Conservation (phyloP, 1,140 invertebrate species). For the Drosophila azteca region DNA sequence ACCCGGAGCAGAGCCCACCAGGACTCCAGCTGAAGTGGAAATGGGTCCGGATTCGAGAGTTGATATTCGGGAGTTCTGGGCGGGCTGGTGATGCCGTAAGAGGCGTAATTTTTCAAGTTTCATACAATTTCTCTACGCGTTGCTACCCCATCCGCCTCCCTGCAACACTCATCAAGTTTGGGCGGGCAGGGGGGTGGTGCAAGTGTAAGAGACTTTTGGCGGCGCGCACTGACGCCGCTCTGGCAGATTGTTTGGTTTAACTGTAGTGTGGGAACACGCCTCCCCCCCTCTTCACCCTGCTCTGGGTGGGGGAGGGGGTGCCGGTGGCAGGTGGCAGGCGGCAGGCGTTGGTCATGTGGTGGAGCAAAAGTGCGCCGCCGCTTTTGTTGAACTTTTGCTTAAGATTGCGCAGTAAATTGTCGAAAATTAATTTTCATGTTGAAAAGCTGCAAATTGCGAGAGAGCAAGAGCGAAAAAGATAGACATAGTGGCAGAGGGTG, state of each 20-base stretch:
- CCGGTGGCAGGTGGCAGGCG: neutral
- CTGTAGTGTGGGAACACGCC: constrained; percentile 27
- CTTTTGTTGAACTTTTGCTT: constrained; percentile 82
- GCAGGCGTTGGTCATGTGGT: constrained; percentile 17
- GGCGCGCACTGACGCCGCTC: constrained; percentile 64
- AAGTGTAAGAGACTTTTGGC: constrained; percentile 81
- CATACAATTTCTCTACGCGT: constrained; percentile 43
- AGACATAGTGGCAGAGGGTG: constrained; percentile 23
- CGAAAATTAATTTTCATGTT: constrained; percentile 83
- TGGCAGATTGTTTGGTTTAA: constrained; percentile 75
- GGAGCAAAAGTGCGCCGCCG: constrained; percentile 51
- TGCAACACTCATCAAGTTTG: constrained; percentile 21
- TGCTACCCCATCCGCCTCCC: neutral
- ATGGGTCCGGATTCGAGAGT: too few relatives aligned
- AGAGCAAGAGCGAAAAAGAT: constrained; percentile 6
- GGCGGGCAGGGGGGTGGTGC: constrained; percentile 48
- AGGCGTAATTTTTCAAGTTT: constrained; percentile 77
- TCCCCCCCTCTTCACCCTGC: too few relatives aligned
- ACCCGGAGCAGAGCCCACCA: constrained; percentile 2
- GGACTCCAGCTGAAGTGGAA: too few relatives aligned
- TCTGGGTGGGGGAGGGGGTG: too few relatives aligned
- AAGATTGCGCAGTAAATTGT: constrained; percentile 82
- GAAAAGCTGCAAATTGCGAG: constrained; percentile 76
- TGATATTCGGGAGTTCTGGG: too few relatives aligned
- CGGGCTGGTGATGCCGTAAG: neutral